Conservation (phyloP, 2,113 vertebrate genomes). For the Thomomys bottae region DNA sequence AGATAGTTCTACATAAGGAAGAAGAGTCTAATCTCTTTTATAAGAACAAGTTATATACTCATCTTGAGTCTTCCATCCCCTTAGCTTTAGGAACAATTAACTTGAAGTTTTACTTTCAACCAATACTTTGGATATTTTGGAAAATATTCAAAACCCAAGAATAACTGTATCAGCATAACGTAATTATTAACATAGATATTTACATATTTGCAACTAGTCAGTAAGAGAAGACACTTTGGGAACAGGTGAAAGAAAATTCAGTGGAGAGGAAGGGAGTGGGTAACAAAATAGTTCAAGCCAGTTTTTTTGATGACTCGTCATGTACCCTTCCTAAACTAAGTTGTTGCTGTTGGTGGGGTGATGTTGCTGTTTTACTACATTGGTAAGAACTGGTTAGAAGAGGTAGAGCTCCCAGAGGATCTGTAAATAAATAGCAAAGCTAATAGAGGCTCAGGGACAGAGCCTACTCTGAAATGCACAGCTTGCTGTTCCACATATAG, state of each 20-base stretch:
- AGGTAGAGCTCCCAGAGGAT: neutral
- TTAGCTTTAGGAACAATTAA: constrained; percentile 12
- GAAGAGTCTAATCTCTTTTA: constrained; percentile 18
- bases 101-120: constrained; percentile 18
- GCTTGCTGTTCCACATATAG: constrained; percentile 74
- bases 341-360: neutral
- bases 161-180: neutral
- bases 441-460: constrained; percentile 49
- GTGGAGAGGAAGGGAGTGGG: neutral
- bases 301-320: neutral
- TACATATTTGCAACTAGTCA: constrained; percentile 10
- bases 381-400: constrained; percentile 61
- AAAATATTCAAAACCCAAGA: constrained; percentile 54
- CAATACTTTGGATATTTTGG: neutral
- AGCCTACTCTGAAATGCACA: constrained; percentile 66
- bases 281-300: neutral
- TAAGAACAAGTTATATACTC: neutral
- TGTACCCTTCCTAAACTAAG: neutral
- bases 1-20: neutral
- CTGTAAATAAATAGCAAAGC: constrained; percentile 47
- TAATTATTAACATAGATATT: constrained; percentile 36
- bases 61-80: neutral
- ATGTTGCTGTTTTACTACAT: neutral
- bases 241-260: neutral
- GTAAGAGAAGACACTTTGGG: neutral